Evolutionary conservation across 2,113 vertebrate genomes (phyloP).

Genomic region (Amia ocellicauda): DNA sequence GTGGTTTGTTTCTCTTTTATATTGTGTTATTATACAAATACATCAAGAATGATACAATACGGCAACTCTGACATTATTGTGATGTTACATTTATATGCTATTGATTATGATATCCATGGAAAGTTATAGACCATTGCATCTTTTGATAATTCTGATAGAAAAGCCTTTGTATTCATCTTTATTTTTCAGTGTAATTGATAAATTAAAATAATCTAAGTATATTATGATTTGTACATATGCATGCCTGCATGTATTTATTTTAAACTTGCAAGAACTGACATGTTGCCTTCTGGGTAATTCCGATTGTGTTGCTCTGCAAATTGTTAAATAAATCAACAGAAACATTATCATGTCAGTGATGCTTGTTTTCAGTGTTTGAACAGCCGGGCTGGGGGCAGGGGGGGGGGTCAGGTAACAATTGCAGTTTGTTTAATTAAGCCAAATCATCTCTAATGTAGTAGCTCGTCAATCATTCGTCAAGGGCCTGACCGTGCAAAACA

Average conservation of each 20-base stretch:
- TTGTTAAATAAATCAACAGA: conserved; percentile 20
- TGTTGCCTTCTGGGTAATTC: conserved; percentile 3
- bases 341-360: conserved; percentile 3
- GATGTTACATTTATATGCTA: neutral
- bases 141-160: no score
- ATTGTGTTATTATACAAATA: no score
- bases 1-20: no score
- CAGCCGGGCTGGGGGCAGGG: neutral
- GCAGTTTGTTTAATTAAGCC: conserved; percentile 6
- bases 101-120: neutral
- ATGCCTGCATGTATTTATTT: no score
- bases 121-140: neutral
- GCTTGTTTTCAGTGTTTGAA: conserved; percentile 4
- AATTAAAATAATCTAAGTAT: no score
- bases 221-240: no score
- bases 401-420: neutral
- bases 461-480: neutral
- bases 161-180: no score
- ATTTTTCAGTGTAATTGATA: no score
- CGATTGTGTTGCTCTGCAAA: conserved; percentile 9
- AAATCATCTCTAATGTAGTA: neutral
- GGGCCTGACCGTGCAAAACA: neutral
- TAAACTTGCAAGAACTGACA: conserved; percentile 1
- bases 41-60: no score
- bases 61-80: no score